phyloP scores from a whole-genome alignment of 2,888 invertebrate genomes.

The Amiota minor region DNA sequence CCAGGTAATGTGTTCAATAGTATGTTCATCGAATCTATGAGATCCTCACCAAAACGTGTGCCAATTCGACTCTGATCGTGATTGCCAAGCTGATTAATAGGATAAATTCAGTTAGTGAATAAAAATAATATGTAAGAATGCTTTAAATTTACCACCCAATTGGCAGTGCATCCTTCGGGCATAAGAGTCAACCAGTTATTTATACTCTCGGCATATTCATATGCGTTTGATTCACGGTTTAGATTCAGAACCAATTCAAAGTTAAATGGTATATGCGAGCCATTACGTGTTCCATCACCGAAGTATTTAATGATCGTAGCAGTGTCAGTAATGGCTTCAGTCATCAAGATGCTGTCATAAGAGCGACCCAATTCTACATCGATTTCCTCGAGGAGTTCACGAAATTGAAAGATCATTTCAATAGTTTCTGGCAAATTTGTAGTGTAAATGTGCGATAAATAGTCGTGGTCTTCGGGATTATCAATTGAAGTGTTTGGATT shows the following conservation, averaged over 20 bases:
- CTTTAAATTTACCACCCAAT: slow-evolving; percentile 77
- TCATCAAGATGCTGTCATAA: slow-evolving; percentile 75
- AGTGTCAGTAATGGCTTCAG: slow-evolving; percentile 78
- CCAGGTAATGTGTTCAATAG: slow-evolving; percentile 86
- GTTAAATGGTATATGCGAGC: slow-evolving; percentile 80
- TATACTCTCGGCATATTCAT: slow-evolving; percentile 75
- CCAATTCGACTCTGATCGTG: slow-evolving; percentile 83
- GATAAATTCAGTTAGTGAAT: neutral
- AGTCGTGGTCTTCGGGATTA: slow-evolving; percentile 75
- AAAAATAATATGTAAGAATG: neutral
- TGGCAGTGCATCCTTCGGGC: slow-evolving; percentile 77
- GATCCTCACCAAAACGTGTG: slow-evolving; percentile 79
- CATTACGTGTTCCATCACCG: slow-evolving; percentile 72
- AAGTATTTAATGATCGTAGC: slow-evolving; percentile 78
- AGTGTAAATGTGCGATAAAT: slow-evolving; percentile 77
- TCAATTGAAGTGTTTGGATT: slow-evolving; percentile 69
- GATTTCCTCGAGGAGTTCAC: slow-evolving; percentile 76
- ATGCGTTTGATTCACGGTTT: slow-evolving; percentile 75
- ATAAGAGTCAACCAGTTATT: slow-evolving; percentile 77
- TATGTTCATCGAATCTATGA: slow-evolving; percentile 87
- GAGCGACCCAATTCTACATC: slow-evolving; percentile 61
- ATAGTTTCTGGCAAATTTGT: slow-evolving; percentile 77
- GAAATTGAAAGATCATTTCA: slow-evolving; percentile 76
- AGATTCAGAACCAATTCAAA: slow-evolving; percentile 77
- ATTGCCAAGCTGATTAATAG: slow-evolving; percentile 77